A percentile compares a stretch with the other conserved stretches of the same genome.
Evolutionary conservation across 1,140 invertebrate species (phyloP).

Genomic region (Sinonovacula constricta): DNA sequence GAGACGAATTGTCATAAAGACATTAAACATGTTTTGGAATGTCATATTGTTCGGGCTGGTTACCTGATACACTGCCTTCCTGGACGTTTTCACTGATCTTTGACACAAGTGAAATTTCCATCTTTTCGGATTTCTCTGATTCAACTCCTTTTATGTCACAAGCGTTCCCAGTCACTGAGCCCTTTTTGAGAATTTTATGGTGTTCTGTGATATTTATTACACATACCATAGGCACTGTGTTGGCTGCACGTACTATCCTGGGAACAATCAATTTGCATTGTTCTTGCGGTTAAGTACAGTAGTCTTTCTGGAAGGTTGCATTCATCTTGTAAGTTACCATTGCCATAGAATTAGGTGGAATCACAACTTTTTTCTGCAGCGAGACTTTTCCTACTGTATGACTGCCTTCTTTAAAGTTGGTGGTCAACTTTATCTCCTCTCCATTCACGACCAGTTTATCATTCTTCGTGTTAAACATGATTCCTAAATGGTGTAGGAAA

Average conservation of each 20-base stretch:
- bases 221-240: slow-evolving; percentile 16
- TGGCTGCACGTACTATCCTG: neutral
- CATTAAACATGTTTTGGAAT: too few species aligned
- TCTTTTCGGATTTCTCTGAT: too few species aligned
- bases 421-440: slow-evolving; percentile 1
- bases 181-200: slow-evolving; percentile 12
- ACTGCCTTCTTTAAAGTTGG: slow-evolving; percentile 11
- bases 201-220: slow-evolving; percentile 27
- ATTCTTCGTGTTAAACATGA: too few species aligned
- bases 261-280: slow-evolving; percentile 7
- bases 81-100: too few species aligned
- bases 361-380: slow-evolving; percentile 1
- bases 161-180: slow-evolving; percentile 4
- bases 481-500: slow-evolving; percentile 8
- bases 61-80: too few species aligned
- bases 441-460: slow-evolving; percentile 1
- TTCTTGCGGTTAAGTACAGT: slow-evolving; percentile 1
- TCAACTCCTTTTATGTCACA: slow-evolving; percentile 2
- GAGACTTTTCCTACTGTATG: too few species aligned
- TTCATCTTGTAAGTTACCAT: slow-evolving; percentile 4
- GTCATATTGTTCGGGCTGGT: too few species aligned
- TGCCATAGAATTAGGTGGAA: slow-evolving; percentile 23
- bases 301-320: neutral
- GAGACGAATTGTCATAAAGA: too few species aligned
- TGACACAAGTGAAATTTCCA: too few species aligned